Evolutionary conservation across 2,113 vertebrate genomes (phyloP).

Genomic region (Nibea coibor): DNA sequence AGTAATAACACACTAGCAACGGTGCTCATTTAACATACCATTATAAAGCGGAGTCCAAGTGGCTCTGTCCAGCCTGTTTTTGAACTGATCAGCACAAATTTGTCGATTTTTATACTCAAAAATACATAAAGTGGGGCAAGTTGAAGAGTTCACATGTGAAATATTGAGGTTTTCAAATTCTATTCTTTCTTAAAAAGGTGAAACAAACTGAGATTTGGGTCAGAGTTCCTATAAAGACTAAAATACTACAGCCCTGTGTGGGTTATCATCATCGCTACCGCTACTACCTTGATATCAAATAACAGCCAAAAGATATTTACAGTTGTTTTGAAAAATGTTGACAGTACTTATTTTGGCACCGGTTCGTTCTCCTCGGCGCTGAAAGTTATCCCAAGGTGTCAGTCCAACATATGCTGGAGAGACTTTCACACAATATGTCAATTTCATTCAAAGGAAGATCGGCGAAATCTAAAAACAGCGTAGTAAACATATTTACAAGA

Average conservation of each 20-base stretch:
- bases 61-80: too few relatives aligned
- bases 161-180: neutral
- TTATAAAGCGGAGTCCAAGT: too few relatives aligned
- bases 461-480: conserved; percentile 8
- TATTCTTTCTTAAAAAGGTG: neutral
- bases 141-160: too few relatives aligned
- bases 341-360: neutral
- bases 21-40: neutral
- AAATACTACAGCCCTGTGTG: neutral
- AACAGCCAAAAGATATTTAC: conserved; percentile 12
- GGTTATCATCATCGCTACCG: neutral
- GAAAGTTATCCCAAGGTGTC: conserved; percentile 26
- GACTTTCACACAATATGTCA: conserved; percentile 25
- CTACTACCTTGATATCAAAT: neutral
- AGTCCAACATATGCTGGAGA: conserved; percentile 10
- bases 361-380: neutral
- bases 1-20: neutral
- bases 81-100: too few relatives aligned
- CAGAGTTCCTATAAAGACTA: too few relatives aligned
- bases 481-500: conserved; percentile 5
- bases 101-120: neutral
- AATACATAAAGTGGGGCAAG: neutral
- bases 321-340: conserved; percentile 8
- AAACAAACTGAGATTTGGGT: neutral
- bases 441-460: conserved; percentile 31